Base-by-base conservation (phyloP, 2,888 invertebrate species). In the Ariolimax columbianus region DNA sequence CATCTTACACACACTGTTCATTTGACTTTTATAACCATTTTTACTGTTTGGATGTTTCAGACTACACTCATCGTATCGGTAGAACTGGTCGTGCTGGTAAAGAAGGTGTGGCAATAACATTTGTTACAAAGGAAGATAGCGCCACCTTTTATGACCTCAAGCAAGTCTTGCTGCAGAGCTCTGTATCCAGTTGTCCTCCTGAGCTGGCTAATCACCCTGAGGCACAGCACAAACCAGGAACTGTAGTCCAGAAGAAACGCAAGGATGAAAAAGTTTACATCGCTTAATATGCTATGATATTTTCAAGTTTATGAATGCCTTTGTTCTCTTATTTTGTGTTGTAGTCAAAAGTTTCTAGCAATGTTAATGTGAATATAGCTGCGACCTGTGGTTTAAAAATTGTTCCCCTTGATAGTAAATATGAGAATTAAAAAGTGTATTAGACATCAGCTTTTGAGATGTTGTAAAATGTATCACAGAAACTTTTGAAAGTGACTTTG, bases 21-120 rank as follows among this genome's bases (percentile, higher is more conserved):
- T 68, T 33, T 33, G 38, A 19, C 26, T 38, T 36, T 40, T 70
- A 19, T 70, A 40, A 38, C 26, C 19, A 70, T 26, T 70, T 14
- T 19, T 68, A 17, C 17, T 38, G 14, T 72, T 73, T 59, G 75
- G 78, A 59, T 77, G 23, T 90, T 98, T 0, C 98, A 98, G 94
- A 95, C 90, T 95, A 95, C 92, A 95, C 95, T 30, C 95, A 95
- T 96, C 97, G 99, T 95, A 99, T 99, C 93, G 99, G 99, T 94
- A 96, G 99, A 95, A 99, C 99, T 0, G 99, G 99, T 91, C 97
- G 99, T 95, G 99, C 99, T 0, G 99, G 99, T 78, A 99, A 99
- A 95, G 97, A 97, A 91, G 99, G 99, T 95, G 96, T 97, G 90
- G 99, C 99, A 33, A 97, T 99, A 88, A 97, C 98, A 26, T 99